Evolutionary conservation across 2,888 invertebrate species (phyloP), one percentile per base, ranked within the genome.

Genomic region (Quadroppia sp.): DNA sequence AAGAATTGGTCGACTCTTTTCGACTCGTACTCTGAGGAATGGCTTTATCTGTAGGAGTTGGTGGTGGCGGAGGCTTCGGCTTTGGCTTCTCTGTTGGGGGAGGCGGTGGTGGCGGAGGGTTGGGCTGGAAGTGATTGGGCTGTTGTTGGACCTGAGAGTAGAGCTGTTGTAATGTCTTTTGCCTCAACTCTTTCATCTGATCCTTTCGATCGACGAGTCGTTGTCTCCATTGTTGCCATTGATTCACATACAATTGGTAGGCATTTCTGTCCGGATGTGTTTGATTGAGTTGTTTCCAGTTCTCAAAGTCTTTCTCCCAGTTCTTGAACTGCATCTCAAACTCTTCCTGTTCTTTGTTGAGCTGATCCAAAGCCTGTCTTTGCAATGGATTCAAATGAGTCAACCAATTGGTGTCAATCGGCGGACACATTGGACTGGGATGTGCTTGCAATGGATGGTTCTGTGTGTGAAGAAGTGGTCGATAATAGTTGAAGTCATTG

Each of bases 251-350:
- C 76, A 82, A 81, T 7, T 79, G 77, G 77, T 80, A 83, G 77
- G 82, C 82, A 9, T 82, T 82, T 74, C 80, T 80, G 76, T 83
- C 82, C 2, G 83, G 83, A 76, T 83, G 83, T 76, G 81, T 80
- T 77, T 81, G 81, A 77, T 83, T 83, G 76, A 83, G 81, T 72
- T 81, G 81, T 74, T 82, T 81, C 83, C 83, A 83, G 15, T 81
- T 80, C 76, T 81, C 80, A 77, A 82, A 83, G 76, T 83, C 82
- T 72, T 81, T 78, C 76, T 82, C 82, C 83, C 83, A 83, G 61
- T 82, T 80, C 25, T 78, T 77, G 76, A 82, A 83, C 77, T 83
- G 82, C 0, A 53, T 20, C 25, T 78, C 77, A 74, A 78, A 78
- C 36, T 76, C 76, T 71, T 78, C 76, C 13, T 76, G 76, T 59